These are phyloP conservation scores for Ophioderma brevispina DNA, from an alignment of 35 echinoderm and acorn worm genomes.

Conservation along the genomic window DNA sequence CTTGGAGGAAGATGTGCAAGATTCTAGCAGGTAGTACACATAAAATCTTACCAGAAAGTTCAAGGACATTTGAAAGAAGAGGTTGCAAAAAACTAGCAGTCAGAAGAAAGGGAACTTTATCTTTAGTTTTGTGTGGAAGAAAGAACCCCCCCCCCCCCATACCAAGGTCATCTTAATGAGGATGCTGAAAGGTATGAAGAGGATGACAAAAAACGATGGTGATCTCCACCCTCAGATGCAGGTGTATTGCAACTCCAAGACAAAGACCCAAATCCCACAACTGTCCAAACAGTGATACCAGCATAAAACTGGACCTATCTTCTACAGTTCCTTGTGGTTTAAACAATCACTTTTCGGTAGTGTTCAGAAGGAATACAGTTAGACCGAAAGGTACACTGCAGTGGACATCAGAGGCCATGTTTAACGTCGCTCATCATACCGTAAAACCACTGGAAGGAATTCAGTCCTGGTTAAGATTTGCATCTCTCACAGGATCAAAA, in stretches of 20 bases:
- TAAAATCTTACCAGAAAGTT: slow-evolving; percentile 70
- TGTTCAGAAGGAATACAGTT: too few relatives aligned
- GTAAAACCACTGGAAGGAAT: slow-evolving; percentile 86
- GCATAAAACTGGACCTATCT: too few relatives aligned
- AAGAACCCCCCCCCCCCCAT: too few relatives aligned
- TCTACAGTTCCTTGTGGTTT: too few relatives aligned
- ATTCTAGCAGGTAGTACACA: slow-evolving; percentile 16
- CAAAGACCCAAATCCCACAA: slow-evolving; percentile 73
- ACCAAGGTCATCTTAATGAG: slow-evolving; percentile 15
- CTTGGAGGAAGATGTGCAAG: slow-evolving; percentile 14
- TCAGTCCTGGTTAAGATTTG: slow-evolving; percentile 56
- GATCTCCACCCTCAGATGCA: slow-evolving; percentile 55
- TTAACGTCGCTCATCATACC: slow-evolving; percentile 59
- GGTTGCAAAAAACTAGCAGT: slow-evolving; percentile 38
- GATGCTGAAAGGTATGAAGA: slow-evolving; percentile 29
- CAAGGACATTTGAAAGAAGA: slow-evolving; percentile 46
- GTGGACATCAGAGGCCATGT: slow-evolving; percentile 77
- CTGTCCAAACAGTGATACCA: slow-evolving; percentile 70
- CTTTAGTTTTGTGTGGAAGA: slow-evolving; percentile 40
- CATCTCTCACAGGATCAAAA: slow-evolving; percentile 87
- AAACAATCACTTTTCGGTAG: too few relatives aligned
- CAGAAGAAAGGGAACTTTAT: slow-evolving; percentile 69
- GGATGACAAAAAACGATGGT: slow-evolving; percentile 65
- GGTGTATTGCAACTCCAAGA: slow-evolving; percentile 59
- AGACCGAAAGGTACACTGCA: slow-evolving; percentile 63